A percentile compares a stretch with the other conserved stretches of the same genome.
Conservation (phyloP, 2,113 vertebrate species). For the Ophthalmolycus amberensis region DNA sequence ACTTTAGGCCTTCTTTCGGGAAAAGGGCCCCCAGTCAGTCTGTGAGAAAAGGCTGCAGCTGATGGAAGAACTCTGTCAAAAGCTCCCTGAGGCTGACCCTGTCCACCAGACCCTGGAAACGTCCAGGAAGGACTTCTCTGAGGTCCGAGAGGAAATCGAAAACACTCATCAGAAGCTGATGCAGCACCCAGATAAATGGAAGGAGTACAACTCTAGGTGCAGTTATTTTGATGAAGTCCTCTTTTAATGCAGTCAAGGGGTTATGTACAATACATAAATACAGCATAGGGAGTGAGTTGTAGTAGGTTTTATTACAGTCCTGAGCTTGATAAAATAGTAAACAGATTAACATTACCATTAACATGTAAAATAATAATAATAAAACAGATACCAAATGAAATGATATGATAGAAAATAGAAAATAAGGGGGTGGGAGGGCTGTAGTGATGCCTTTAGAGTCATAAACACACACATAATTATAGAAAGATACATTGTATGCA, state of each 20-base stretch:
- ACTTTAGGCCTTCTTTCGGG: constrained; percentile 90
- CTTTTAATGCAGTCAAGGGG: not conserved
- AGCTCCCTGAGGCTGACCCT: constrained; percentile 88
- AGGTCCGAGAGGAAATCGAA: constrained; percentile 87
- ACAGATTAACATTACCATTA: not conserved
- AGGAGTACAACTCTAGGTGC: constrained; percentile 88
- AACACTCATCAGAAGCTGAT: constrained; percentile 85
- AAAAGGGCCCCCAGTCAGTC: constrained; percentile 89
- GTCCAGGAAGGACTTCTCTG: constrained; percentile 81
- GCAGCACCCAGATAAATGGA: constrained; percentile 92
- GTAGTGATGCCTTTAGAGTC: not conserved
- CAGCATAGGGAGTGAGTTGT: not conserved
- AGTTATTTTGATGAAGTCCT: not conserved
- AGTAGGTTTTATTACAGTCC: not conserved
- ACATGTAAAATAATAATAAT: not conserved
- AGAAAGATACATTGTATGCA: not conserved
- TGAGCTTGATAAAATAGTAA: not conserved
- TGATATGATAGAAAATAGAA: too few relatives aligned
- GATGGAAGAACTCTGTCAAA: constrained; percentile 93
- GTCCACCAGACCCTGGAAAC: constrained; percentile 82
- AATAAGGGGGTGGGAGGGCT: too few relatives aligned
- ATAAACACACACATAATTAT: not conserved
- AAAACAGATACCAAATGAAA: not conserved
- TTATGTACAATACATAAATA: not conserved
- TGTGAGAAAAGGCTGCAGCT: constrained; percentile 92